Evolutionary conservation across 2,113 vertebrate genomes (phyloP).

Genomic region (Zapornia atra): DNA sequence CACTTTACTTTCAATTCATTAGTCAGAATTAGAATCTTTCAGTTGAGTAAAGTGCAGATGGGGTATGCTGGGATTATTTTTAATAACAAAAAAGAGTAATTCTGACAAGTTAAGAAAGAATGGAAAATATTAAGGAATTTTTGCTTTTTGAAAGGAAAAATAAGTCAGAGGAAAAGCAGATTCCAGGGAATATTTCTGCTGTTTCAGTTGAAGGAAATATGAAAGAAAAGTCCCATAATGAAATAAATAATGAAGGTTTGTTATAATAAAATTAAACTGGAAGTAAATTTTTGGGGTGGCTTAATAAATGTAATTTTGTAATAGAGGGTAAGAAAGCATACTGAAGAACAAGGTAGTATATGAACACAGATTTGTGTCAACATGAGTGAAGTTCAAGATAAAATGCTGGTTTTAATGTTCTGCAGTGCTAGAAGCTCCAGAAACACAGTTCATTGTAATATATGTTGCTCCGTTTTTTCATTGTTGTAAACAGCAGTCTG

Average conservation of each 20-base stretch:
- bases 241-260: neutral
- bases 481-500: neutral
- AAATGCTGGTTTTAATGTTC: neutral
- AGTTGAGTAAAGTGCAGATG: neutral
- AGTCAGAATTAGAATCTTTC: neutral
- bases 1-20: neutral
- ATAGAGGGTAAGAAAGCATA: neutral
- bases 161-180: neutral
- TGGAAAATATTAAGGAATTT: neutral
- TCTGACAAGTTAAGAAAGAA: neutral
- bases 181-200: neutral
- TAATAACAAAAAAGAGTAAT: neutral
- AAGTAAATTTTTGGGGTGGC: neutral
- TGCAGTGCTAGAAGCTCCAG: neutral
- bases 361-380: neutral
- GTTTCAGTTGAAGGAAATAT: neutral
- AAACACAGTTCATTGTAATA: neutral
- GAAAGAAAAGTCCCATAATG: neutral
- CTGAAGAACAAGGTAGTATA: neutral
- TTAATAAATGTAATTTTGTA: neutral
- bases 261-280: neutral
- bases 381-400: neutral
- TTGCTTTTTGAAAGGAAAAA: neutral
- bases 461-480: neutral
- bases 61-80: neutral